These are phyloP conservation scores for Hoplias malabaricus DNA, from an alignment of 2,113 vertebrate species.

Conservation along the genomic window DNA sequence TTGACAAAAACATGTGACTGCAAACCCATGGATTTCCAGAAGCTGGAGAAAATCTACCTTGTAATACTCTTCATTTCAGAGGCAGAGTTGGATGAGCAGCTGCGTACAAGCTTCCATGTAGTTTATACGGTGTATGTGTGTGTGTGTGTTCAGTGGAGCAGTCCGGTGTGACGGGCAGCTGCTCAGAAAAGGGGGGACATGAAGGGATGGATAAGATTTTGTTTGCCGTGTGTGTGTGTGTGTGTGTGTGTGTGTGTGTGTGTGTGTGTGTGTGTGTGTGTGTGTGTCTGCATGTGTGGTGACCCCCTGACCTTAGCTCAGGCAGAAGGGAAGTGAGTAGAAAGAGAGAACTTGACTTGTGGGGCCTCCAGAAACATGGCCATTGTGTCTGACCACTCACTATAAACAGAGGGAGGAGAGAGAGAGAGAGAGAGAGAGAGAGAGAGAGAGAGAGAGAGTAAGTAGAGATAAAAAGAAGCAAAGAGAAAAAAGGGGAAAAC, in stretches of 20 bases:
- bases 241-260: slow-evolving; percentile 45
- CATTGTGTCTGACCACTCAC: slow-evolving; percentile 64
- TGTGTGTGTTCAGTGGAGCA: slow-evolving; percentile 47
- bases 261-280: slow-evolving; percentile 35
- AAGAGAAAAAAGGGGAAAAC: not conserved
- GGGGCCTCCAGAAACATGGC: slow-evolving; percentile 66
- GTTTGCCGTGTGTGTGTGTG: slow-evolving; percentile 43
- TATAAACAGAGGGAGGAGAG: slow-evolving; percentile 64
- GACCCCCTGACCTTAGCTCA: slow-evolving; percentile 72
- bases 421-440: slow-evolving; percentile 28
- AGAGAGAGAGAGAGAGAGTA: not conserved
- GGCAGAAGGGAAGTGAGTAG: slow-evolving; percentile 71
- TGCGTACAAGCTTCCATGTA: too few species aligned
- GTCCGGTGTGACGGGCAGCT: slow-evolving; percentile 39
- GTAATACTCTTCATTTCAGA: too few species aligned
- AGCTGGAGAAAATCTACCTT: too few species aligned
- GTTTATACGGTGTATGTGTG: not conserved
- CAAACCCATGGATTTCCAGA: too few species aligned
- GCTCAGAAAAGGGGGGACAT: slow-evolving; percentile 35
- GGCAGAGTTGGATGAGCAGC: too few species aligned
- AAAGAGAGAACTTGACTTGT: slow-evolving; percentile 78
- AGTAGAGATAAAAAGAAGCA: not conserved
- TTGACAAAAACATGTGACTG: too few species aligned
- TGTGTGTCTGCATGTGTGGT: slow-evolving; percentile 60
- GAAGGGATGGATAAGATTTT: slow-evolving; percentile 49